These are phyloP conservation scores for Automeris io DNA, from an alignment of 2,888 invertebrate species.

Conservation along the genomic window DNA sequence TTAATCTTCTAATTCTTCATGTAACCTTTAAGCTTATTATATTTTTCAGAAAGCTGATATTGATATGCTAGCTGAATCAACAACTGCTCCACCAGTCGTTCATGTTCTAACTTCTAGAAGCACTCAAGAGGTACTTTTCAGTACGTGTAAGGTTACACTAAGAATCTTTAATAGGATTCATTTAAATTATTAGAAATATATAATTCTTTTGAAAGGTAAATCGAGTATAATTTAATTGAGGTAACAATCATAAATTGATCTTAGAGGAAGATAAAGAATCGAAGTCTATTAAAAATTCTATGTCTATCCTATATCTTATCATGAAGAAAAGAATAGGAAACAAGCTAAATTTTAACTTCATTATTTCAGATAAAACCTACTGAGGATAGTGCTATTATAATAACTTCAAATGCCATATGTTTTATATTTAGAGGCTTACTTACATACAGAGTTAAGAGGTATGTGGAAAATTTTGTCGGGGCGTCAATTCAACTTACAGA, in stretches of 20 bases:
- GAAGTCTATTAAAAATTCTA: too few relatives aligned
- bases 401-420: constrained; percentile 34
- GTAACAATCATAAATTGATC: too few relatives aligned
- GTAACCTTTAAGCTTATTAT: too few relatives aligned
- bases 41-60: constrained; percentile 18
- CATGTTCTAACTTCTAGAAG: constrained; percentile 24
- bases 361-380: constrained; percentile 26
- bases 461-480: constrained; percentile 29
- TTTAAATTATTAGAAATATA: too few relatives aligned
- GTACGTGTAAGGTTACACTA: too few relatives aligned
- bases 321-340: too few relatives aligned
- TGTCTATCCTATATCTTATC: too few relatives aligned
- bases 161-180: not conserved
- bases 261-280: too few relatives aligned
- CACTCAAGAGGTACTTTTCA: constrained; percentile 15
- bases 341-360: constrained; percentile 1
- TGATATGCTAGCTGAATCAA: constrained; percentile 19
- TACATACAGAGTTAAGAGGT: constrained; percentile 21
- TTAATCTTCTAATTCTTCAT: too few relatives aligned
- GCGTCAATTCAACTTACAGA: constrained; percentile 22
- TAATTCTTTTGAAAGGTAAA: too few relatives aligned
- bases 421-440: constrained; percentile 35
- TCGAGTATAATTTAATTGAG: too few relatives aligned
- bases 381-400: constrained; percentile 28
- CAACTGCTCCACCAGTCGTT: constrained; percentile 19